Conservation (phyloP, 2,113 vertebrate species). For the Axis porcinus region DNA sequence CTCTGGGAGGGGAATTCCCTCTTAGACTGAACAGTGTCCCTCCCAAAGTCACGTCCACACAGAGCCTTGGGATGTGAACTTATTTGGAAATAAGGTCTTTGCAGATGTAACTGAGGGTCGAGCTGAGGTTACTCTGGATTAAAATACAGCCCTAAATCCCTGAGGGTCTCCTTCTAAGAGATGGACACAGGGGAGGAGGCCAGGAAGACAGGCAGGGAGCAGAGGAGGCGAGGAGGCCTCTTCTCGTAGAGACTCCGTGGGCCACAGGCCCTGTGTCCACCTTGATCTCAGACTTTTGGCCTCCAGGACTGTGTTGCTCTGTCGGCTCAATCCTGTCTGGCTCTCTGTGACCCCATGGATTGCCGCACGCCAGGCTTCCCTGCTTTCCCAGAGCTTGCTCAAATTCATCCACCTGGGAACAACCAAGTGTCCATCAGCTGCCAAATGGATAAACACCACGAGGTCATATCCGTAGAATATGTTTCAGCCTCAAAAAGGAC, state of each 20-base stretch:
- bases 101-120: not conserved
- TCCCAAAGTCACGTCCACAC: not conserved
- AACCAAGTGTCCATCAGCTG: not conserved
- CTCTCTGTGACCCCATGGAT: not conserved
- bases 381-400: not conserved
- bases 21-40: not conserved
- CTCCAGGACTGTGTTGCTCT: not conserved
- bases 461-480: not conserved
- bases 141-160: not conserved
- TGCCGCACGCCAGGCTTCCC: not conserved
- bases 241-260: not conserved
- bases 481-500: not conserved
- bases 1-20: not conserved
- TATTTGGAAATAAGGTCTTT: not conserved
- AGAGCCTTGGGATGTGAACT: not conserved
- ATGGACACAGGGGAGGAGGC: not conserved
- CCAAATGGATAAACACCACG: not conserved
- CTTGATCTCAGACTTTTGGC: not conserved
- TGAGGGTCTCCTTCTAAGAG: not conserved
- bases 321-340: fast-evolving
- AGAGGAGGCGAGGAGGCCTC: not conserved
- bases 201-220: not conserved
- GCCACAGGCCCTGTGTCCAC: not conserved
- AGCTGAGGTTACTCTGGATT: not conserved
- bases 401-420: not conserved